Evolutionary conservation across 1,140 invertebrate genomes (phyloP).

Genomic region (Himalopsyche phryganea): DNA sequence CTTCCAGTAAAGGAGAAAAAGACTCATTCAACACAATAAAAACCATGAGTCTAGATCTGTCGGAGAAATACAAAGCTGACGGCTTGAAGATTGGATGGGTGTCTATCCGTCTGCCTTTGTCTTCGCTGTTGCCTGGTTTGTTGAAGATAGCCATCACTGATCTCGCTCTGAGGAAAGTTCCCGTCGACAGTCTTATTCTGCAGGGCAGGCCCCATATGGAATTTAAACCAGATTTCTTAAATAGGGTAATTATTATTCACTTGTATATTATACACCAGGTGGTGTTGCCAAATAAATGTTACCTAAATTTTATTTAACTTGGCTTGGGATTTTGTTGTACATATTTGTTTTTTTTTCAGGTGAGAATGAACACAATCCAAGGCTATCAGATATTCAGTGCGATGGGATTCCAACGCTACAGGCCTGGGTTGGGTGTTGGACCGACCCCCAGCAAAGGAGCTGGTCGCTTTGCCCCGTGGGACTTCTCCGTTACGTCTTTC

Average conservation of each 20-base stretch:
- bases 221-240: constrained; percentile 77
- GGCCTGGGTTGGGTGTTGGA: constrained; percentile 59
- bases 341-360: constrained; percentile 51
- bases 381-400: constrained; percentile 78
- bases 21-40: constrained; percentile 67
- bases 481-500: constrained; percentile 73
- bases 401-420: constrained; percentile 75
- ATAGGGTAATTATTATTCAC: constrained; percentile 65
- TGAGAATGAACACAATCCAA: constrained; percentile 81
- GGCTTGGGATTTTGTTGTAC: no score
- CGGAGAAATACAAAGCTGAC: constrained; percentile 66
- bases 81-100: constrained; percentile 56
- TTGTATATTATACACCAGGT: no score
- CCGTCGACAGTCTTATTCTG: constrained; percentile 65
- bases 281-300: no score
- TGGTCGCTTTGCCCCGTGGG: constrained; percentile 75
- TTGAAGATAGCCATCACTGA: constrained; percentile 70
- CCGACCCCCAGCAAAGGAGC: constrained; percentile 60
- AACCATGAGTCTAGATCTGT: constrained; percentile 56
- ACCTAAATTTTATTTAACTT: no score
- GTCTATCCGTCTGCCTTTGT: constrained; percentile 61
- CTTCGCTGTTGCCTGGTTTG: constrained; percentile 37
- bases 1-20: constrained; percentile 61
- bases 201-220: constrained; percentile 63
- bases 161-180: constrained; percentile 66